phyloP scores from a whole-genome alignment of 2,113 vertebrate genomes.

The Mustelus asterias region DNA sequence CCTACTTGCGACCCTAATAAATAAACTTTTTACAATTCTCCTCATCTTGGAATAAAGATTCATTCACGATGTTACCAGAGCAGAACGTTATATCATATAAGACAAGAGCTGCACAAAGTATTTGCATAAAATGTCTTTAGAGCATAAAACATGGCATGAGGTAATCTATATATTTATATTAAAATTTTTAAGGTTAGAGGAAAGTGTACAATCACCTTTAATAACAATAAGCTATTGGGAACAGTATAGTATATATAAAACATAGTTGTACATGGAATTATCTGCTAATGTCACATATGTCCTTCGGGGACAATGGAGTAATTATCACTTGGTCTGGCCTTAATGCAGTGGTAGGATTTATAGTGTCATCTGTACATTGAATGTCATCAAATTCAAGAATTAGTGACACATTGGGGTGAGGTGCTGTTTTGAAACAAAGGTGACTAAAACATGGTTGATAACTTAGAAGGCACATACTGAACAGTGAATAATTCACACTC shows the following conservation, averaged over 20 bases:
- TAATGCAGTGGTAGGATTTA: neutral
- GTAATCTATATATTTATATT: neutral
- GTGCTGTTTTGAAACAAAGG: neutral
- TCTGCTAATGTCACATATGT: neutral
- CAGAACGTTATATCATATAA: neutral
- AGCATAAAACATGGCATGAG: neutral
- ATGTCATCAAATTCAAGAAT: neutral
- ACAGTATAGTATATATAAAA: neutral
- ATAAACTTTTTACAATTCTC: neutral
- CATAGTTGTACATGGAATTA: neutral
- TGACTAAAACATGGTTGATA: neutral
- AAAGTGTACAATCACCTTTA: neutral
- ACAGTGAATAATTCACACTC: neutral
- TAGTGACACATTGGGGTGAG: neutral
- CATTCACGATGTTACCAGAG: neutral
- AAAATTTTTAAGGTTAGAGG: neutral
- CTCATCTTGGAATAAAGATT: neutral
- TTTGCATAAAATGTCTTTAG: neutral
- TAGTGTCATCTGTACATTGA: neutral
- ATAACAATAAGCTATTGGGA: neutral
- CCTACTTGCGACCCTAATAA: too few relatives aligned
- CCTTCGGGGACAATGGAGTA: neutral
- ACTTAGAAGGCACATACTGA: neutral
- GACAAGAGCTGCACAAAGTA: neutral
- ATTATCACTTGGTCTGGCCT: neutral